Conservation (phyloP, 1,140 invertebrate species). For the Drosophila prosaltans region DNA sequence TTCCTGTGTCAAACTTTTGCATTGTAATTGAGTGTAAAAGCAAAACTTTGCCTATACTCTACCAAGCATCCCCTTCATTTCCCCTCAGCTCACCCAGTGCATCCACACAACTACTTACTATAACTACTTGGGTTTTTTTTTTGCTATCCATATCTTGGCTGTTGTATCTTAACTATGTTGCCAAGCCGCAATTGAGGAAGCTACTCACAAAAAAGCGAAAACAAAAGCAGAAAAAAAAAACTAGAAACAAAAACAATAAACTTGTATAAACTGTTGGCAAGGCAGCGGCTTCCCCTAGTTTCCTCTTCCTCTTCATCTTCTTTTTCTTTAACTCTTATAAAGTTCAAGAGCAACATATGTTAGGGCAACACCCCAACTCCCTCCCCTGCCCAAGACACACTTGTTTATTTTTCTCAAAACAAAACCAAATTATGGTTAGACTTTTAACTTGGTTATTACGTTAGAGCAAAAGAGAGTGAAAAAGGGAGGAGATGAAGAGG, state of each 20-base stretch:
- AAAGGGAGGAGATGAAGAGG: neutral
- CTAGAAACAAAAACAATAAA: constrained; percentile 54
- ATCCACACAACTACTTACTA: constrained; percentile 5
- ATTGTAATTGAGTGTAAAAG: constrained; percentile 81
- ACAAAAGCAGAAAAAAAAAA: constrained; percentile 31
- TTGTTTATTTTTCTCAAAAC: constrained; percentile 53
- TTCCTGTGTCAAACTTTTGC: constrained; percentile 77
- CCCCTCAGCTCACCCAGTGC: neutral
- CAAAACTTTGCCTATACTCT: constrained; percentile 68
- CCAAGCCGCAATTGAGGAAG: constrained; percentile 73
- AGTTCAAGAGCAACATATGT: constrained; percentile 73
- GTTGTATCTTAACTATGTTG: constrained; percentile 64
- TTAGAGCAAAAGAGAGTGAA: constrained; percentile 1
- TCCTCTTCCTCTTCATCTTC: neutral
- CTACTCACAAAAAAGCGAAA: constrained; percentile 71
- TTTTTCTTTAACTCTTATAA: constrained; percentile 32
- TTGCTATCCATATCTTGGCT: constrained; percentile 51
- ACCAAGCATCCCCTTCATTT: neutral
- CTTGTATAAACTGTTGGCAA: constrained; percentile 56
- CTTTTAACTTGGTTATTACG: constrained; percentile 80
- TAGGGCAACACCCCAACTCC: constrained; percentile 47
- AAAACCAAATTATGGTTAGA: constrained; percentile 79
- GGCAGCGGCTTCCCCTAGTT: neutral
- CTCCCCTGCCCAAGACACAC: neutral
- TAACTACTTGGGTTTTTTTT: constrained; percentile 13